Evolutionary conservation across 2,113 vertebrate genomes (phyloP), one percentile per base, ranked within the genome.

Genomic region (Delphinapterus leucas): DNA sequence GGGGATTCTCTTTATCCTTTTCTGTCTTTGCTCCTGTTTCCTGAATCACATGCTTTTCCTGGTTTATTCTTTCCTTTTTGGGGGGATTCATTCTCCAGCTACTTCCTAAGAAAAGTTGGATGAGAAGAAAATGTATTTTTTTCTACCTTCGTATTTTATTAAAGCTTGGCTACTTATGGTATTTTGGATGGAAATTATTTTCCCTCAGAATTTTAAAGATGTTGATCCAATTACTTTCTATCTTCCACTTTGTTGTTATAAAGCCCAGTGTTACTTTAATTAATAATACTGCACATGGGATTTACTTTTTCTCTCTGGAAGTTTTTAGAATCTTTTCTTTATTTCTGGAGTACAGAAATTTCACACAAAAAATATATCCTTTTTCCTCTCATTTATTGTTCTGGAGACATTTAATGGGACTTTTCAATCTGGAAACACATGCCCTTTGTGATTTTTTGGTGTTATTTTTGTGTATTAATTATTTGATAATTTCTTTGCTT

Each of bases 261-360:
- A 95, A 87, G 26, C 63, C 10, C 13, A 36, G 21, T 71, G 49
- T 7, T 86, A 38, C 82, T 84, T 97, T 67, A 85, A 96, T 65
- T 92, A 44, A 21, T 93, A 83, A 79, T 63, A 18, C 15, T 74
- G 33, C 26, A 65, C 23, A 41, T 68, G 15, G 21, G n/a, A 84
- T 94, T 85, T 31, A 47, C 26, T 63, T 67, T 67, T 85, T 67
- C 26, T 60, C 4, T 80, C 70, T 76, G 74, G 63, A 84, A 88
- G 44, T 25, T 87, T 96, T 92, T 65, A 84, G 20, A 36, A 90
- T 47, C 41, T 95, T 95, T 61, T 89, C 33, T 95, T 87, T 93
- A 92, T 97, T 96, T 87, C 47, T 85, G 76, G 47, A 80, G n/a
- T 47, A 93, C 87, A 74, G 36, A 88, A 88, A 41, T 90, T 81